Evolutionary conservation across 1,140 invertebrate species (phyloP), one percentile per base, ranked within the genome.

Genomic region (Drosophila tani): DNA sequence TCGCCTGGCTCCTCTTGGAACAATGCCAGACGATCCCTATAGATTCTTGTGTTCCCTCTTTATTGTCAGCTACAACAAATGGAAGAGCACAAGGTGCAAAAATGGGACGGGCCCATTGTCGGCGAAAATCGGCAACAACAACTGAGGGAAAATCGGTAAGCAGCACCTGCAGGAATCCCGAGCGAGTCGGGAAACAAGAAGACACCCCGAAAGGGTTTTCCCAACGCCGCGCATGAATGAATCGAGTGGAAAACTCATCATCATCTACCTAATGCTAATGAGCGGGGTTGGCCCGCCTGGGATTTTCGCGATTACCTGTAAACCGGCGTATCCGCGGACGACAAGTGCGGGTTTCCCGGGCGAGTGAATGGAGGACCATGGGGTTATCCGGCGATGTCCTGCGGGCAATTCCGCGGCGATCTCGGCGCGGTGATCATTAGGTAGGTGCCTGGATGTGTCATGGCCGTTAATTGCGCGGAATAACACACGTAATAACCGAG

Each of bases 401-500:
- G 62, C 64, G 51, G 84, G 77, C 75, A 47, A 90, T 88, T 84
- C 84, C 85, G 66, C 73, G 62, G 41, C 40, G 38, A 77, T 55
- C 55, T 65, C 56, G 24, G 29, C 66, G 32, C 64, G 68, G 69
- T 73, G 78, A 81, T 85, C 55, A 85, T 85, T 84, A 90, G 81
- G 79, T 88, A 82, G 71, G 47, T 60, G 35, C 70, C 51, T 74
- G 65, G 46, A 53, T 63, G n/a, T 69, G 66, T 21, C 59, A 76
- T 77, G 76, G 60, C 45, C 35, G 70, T 67, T 83, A 69, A 87
- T 88, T 84, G 81, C 62, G 69, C 59, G 85, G 85, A 88, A 88
- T 88, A 84, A 90, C 84, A 88, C 85, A 90, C 85, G 86, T 90
- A 90, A 90, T 90, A 88, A 88, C 86, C 86, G 62, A 81, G 66